phyloP scores from a whole-genome alignment of 92 coral and sea anemone species.

The Scolanthus callimorphus region DNA sequence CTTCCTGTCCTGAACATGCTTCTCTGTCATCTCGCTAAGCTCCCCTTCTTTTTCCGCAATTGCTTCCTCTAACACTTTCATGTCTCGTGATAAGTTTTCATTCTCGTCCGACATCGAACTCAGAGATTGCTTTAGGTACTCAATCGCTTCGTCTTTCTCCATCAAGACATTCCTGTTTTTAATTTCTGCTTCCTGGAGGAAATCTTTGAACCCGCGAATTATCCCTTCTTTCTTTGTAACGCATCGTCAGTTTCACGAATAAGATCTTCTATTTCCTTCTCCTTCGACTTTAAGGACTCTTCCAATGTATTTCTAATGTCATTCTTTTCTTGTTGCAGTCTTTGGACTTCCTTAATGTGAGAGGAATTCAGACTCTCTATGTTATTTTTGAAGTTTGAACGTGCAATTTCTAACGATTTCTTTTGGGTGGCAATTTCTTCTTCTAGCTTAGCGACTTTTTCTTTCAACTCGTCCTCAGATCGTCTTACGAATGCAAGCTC shows the following conservation, averaged over 20 bases:
- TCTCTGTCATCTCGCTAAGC: not conserved
- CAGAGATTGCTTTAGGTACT: constrained; percentile 22
- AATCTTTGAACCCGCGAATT: constrained; percentile 32
- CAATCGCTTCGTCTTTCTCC: constrained; percentile 46
- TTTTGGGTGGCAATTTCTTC: not conserved
- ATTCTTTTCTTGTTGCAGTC: constrained; percentile 11
- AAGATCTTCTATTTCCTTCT: constrained; percentile 24
- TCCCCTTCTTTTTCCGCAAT: constrained; percentile 3
- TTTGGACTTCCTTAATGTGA: not conserved
- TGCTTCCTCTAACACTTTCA: not conserved
- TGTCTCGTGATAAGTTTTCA: constrained; percentile 2
- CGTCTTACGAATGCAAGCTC: constrained; percentile 11
- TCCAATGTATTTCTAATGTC: constrained; percentile 18
- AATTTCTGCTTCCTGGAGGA: constrained; percentile 39
- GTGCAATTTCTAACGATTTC: not conserved
- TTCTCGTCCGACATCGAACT: constrained; percentile 7
- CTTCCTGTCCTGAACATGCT: not conserved
- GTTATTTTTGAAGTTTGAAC: not conserved
- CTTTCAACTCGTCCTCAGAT: constrained; percentile 7
- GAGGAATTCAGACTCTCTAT: not conserved
- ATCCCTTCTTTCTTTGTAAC: constrained; percentile 48
- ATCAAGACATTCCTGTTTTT: constrained; percentile 21
- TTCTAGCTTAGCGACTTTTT: not conserved
- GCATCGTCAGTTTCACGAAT: constrained; percentile 31
- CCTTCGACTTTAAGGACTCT: constrained; percentile 11